phyloP scores from a whole-genome alignment of 2,797 vertebrate species.

The Enteromius fasciolatus region DNA sequence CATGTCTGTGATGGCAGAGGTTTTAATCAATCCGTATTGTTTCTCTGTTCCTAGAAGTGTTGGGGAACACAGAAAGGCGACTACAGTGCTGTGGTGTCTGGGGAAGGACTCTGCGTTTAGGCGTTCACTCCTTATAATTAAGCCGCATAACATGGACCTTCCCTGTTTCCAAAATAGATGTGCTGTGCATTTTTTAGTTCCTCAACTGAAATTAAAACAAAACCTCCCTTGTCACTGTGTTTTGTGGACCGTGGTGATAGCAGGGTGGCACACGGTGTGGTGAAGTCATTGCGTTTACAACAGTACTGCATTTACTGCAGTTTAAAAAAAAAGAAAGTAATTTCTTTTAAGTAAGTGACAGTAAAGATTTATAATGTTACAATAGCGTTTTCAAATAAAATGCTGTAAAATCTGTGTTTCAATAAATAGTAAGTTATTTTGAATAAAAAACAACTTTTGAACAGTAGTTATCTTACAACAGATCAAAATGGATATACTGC shows the following conservation, averaged over 20 bases:
- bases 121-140: conserved; percentile 58
- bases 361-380: background rate
- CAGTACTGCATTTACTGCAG: background rate
- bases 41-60: conserved; percentile 45
- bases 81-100: background rate
- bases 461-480: background rate
- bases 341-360: background rate
- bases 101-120: conserved; percentile 43
- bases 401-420: background rate
- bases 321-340: background rate
- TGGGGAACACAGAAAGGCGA: conserved; percentile 11
- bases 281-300: background rate
- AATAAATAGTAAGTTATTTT: background rate
- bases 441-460: background rate
- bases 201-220: conserved; percentile 34
- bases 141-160: conserved; percentile 38
- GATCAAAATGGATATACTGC: background rate
- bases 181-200: conserved; percentile 15
- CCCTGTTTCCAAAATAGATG: conserved; percentile 59
- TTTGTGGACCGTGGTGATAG: conserved; percentile 26
- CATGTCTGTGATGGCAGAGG: background rate
- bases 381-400: background rate
- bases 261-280: conserved; percentile 10
- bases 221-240: conserved; percentile 17
- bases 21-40: conserved; percentile 11